Conservation (phyloP, 1,140 invertebrate species). For the Halotydeus destructor region DNA sequence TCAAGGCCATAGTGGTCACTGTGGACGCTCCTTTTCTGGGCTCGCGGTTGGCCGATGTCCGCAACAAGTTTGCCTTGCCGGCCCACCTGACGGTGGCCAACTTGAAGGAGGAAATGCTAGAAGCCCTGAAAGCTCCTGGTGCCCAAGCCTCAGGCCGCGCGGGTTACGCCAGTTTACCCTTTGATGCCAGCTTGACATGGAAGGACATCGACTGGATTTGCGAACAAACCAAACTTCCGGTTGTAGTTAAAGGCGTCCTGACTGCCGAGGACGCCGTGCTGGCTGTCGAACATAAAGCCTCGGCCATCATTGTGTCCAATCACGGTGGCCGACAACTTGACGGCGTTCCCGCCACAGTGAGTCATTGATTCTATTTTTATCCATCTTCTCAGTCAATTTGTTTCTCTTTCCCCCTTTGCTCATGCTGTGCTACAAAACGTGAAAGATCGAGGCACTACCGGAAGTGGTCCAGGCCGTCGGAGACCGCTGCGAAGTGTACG, state of each 20-base stretch:
- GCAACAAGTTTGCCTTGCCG: conserved; percentile 67
- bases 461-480: conserved; percentile 54
- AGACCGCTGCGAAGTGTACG: conserved; percentile 50
- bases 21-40: conserved; percentile 75
- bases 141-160: conserved; percentile 45
- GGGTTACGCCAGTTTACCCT: conserved; percentile 43
- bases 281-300: conserved; percentile 45
- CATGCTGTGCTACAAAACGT: no score
- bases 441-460: conserved; percentile 69
- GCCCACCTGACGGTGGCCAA: conserved; percentile 49
- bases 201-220: conserved; percentile 61
- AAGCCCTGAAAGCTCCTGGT: no score
- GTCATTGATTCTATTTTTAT: neutral
- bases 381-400: no score
- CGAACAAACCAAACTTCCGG: conserved; percentile 43
- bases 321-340: conserved; percentile 77
- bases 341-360: conserved; percentile 52
- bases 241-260: conserved; percentile 73
- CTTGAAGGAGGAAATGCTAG: no score
- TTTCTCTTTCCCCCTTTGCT: no score
- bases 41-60: conserved; percentile 46
- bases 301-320: conserved; percentile 68
- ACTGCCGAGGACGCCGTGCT: conserved; percentile 61
- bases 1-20: conserved; percentile 65
- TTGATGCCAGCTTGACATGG: conserved; percentile 60